A percentile compares a stretch with the other conserved stretches of the same genome.
These are phyloP conservation scores for Plemyria rubiginata DNA, from an alignment of 2,888 invertebrate genomes.

Conservation along the genomic window DNA sequence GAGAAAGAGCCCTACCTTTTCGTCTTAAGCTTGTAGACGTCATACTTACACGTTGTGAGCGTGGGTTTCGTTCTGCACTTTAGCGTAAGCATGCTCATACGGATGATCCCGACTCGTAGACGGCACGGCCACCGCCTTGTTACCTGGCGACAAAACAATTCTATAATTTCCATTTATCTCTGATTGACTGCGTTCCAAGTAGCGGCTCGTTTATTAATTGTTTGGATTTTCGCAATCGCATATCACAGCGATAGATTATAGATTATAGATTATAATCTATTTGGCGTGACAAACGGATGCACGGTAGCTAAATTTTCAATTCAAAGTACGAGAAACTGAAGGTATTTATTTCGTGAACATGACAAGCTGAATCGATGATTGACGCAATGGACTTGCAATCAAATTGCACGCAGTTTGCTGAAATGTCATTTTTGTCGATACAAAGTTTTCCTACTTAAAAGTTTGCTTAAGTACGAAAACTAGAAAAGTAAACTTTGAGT, in stretches of 20 bases:
- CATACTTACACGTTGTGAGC: constrained; percentile 69
- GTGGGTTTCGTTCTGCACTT: constrained; percentile 85
- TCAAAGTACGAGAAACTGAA: constrained; percentile 22
- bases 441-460: too few species aligned
- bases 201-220: constrained; percentile 45
- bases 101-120: constrained; percentile 84
- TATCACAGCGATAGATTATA: constrained; percentile 43
- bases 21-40: too few species aligned
- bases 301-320: constrained; percentile 40
- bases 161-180: constrained; percentile 25
- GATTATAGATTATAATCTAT: constrained; percentile 46
- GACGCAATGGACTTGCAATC: not conserved
- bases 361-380: constrained; percentile 13
- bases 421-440: too few species aligned
- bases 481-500: too few species aligned
- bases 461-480: too few species aligned
- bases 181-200: constrained; percentile 47
- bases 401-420: too few species aligned
- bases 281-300: constrained; percentile 35
- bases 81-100: constrained; percentile 91
- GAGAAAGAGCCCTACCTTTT: too few species aligned
- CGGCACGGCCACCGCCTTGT: constrained; percentile 61
- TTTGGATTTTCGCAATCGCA: constrained; percentile 33
- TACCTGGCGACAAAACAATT: constrained; percentile 54
- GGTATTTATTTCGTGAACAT: constrained; percentile 4